Base-by-base conservation (phyloP, 2,888 invertebrate species). In the Zele albiditarsus region DNA sequence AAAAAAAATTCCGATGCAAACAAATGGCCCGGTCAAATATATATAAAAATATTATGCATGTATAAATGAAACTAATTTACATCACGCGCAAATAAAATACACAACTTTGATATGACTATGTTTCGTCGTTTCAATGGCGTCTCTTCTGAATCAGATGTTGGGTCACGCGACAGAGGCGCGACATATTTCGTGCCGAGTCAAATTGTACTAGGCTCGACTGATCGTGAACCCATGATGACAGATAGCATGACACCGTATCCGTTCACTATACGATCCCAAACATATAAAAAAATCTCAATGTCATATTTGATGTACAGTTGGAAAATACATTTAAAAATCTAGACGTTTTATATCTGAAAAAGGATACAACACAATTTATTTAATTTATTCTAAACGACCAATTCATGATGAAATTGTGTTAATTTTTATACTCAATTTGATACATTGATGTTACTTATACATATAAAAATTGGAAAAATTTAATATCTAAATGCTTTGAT, bases 151-250 rank as follows among this genome's bases (percentile, higher is more conserved):
- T 66, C 66, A 46, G 46, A 66, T 66, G 42, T 23, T 25, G 38
- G 66, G 46, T 66, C 66, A 66, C 66, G 66, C 66, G 38, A 66
- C n/a, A 63, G 16, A 25, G 33, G 33, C 20, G 42, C 25, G 66
- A 66, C 66, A 66, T 66, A 42, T 66, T 66, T 25, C 66, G 66
- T 66, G 66, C 46, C 25, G 66, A 66, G 20, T 25, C 16, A 66
- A 66, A 66, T 66, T 66, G 66, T 66, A 16, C 66, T 66, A 66
- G 66, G 66, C 66, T 66, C 42, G 42, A 42, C 25, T 53, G 46
- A 66, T 66, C 38, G 66, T 66, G 49, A 68, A 31, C 28, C 20
- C 20, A 53, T 25, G 2, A 14, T 66, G 66, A 66, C n/a, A 8
- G 20, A 66, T 14, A 25, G 27, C 66, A 66, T 46, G 66, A 66